A percentile compares a stretch with the other conserved stretches of the same genome.
phyloP scores from a whole-genome alignment of 2,888 invertebrate genomes.

The Napeogenes inachia region DNA sequence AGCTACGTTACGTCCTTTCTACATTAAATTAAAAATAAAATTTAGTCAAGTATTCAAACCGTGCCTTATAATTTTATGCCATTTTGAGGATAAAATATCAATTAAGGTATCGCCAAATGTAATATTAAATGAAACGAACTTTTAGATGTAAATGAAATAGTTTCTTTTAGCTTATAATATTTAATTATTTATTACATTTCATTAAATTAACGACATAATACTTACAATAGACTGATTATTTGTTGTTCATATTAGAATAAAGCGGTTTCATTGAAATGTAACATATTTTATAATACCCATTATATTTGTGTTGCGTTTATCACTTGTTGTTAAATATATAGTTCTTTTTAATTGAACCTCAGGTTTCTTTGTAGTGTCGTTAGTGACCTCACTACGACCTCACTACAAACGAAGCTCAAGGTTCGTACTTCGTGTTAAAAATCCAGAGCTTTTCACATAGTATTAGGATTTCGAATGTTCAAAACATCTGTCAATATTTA shows the following conservation, averaged over 20 bases:
- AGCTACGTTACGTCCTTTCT: conserved; percentile 70
- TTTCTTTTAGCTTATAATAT: conserved; percentile 28
- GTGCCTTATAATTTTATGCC: conserved; percentile 77
- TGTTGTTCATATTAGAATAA: conserved; percentile 10
- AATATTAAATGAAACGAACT: conserved; percentile 49
- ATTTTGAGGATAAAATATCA: conserved; percentile 72
- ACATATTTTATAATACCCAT: conserved; percentile 12
- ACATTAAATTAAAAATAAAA: conserved; percentile 43
- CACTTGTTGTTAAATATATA: conserved; percentile 1
- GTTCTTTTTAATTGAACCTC: not conserved
- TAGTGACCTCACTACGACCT: too few species aligned
- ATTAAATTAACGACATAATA: not conserved
- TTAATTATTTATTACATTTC: conserved; percentile 5
- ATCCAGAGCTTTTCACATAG: conserved; percentile 70
- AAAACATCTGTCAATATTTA: conserved; percentile 69
- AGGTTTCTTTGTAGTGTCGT: not conserved
- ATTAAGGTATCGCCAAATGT: conserved; percentile 61
- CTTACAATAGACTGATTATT: conserved; percentile 26
- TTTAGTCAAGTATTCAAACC: conserved; percentile 66
- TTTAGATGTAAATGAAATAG: conserved; percentile 30
- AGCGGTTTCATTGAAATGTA: conserved; percentile 3
- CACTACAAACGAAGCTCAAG: too few species aligned
- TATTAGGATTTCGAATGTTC: conserved; percentile 50
- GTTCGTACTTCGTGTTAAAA: conserved; percentile 35
- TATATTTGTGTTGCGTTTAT: conserved; percentile 26